These are phyloP conservation scores for Loris lydekkerianus DNA, from an alignment of 2,797 vertebrate genomes.

Conservation along the genomic window DNA sequence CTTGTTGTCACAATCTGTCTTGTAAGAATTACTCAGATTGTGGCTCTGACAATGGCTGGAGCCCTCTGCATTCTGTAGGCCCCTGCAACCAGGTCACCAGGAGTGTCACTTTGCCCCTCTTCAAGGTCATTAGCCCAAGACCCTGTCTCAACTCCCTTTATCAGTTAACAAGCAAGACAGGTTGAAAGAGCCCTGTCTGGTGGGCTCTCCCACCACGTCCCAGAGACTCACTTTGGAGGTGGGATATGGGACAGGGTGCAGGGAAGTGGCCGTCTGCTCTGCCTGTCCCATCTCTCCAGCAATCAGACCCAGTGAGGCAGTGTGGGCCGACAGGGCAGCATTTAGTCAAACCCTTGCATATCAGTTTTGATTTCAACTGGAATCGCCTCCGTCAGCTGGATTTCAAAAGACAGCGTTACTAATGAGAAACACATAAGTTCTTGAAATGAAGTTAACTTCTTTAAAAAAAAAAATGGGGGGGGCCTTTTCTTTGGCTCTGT, in stretches of 20 bases:
- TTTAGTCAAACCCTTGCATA: conserved; percentile 77
- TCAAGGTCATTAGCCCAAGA: background rate
- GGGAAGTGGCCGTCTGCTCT: conserved; percentile 30
- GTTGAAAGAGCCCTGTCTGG: background rate
- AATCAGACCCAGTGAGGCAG: conserved; percentile 68
- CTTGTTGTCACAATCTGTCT: rapidly evolving
- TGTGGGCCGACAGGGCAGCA: background rate
- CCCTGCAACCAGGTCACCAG: rapidly evolving
- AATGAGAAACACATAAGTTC: conserved; percentile 90
- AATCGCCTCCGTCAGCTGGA: conserved; percentile 84
- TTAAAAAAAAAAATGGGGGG: conserved; percentile 79
- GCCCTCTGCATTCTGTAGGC: rapidly evolving
- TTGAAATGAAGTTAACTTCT: conserved; percentile 89
- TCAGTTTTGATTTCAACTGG: conserved; percentile 88
- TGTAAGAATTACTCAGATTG: background rate
- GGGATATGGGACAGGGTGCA: background rate
- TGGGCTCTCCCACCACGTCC: background rate
- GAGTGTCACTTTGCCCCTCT: background rate
- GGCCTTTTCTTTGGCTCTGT: conserved; percentile 82
- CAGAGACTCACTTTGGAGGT: rapidly evolving
- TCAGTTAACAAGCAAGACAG: background rate
- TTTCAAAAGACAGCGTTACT: conserved; percentile 89
- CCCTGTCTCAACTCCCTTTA: background rate
- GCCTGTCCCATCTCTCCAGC: conserved; percentile 12
- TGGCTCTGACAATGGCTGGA: background rate